phyloP scores from a whole-genome alignment of 2,888 invertebrate genomes.

The Hyppa rectilinea region DNA sequence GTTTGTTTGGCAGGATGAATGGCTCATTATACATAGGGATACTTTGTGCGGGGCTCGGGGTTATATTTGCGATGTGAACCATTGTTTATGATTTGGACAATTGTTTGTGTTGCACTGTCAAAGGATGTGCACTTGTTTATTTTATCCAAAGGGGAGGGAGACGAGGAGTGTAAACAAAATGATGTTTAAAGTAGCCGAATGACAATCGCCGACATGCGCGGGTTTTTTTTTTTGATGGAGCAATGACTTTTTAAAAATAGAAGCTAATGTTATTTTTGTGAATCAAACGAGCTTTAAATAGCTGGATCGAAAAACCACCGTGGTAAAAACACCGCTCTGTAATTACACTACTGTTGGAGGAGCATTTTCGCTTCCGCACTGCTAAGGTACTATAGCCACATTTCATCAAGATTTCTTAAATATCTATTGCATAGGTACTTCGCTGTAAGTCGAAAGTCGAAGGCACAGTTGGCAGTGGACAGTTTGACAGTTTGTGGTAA shows the following conservation, averaged over 20 bases:
- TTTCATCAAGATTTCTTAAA: not conserved
- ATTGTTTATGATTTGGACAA: conserved; percentile 90
- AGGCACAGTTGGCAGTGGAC: no score
- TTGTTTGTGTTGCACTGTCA: conserved; percentile 89
- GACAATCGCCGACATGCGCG: conserved; percentile 53
- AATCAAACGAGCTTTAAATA: not conserved
- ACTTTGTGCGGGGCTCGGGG: conserved; percentile 84
- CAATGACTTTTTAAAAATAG: conserved; percentile 16
- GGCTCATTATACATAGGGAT: conserved; percentile 90
- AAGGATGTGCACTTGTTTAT: conserved; percentile 90
- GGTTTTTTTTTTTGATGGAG: conserved; percentile 45
- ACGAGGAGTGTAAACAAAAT: conserved; percentile 78
- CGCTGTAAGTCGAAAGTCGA: not conserved
- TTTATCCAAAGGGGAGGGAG: conserved; percentile 77
- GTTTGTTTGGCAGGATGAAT: conserved; percentile 90
- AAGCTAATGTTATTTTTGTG: conserved; percentile 27
- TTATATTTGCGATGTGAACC: conserved; percentile 90
- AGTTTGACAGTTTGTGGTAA: no score
- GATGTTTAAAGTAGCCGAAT: conserved; percentile 65
- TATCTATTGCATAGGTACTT: no score
- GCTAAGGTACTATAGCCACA: not conserved
- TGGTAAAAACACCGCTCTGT: no score
- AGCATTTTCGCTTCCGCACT: no score
- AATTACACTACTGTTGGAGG: not conserved
- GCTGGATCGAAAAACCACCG: not conserved